Base-by-base conservation (phyloP, 2,797 vertebrate species). In the Pteronotus mesoamericanus region DNA sequence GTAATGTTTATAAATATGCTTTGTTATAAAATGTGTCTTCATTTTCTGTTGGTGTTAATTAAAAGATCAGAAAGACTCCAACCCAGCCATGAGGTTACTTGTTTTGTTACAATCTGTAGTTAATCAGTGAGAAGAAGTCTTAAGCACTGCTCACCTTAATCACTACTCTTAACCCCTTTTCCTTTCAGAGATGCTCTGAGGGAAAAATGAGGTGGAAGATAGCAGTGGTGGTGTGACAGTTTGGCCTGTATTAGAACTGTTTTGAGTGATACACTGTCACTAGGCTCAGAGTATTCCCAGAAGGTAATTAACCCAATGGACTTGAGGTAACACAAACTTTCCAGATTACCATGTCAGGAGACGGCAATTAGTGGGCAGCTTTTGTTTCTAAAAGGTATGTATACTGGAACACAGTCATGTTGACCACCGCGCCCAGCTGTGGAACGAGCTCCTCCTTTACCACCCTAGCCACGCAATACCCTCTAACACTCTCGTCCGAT, bases 11-110 rank as follows among this genome's bases (percentile, higher is more conserved):
- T 48, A 64, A 66, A 24, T 74, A 42, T 7, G 37, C 32, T 79
- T 57, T 94, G 24, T 37, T 78, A 29, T 37, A 19, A 57, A 37
- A n/a, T n/a, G 2, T 44, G 14, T 37, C 14, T 80, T 32, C n/a
- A 16, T 93, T 82, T 85, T 59, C 37, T 19, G 24, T n/a, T 39
- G 32, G 48, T 69, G 42, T 90, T 90, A 72, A 69, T 78, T 89
- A 74, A 92, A 93, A 88, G 66, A 68, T 89, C 16, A 94, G 83
- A 59, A 85, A 93, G 64, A 79, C n/a, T 64, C 61, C 87, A 77
- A 12, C 39, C 21, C n/a, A 90, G 16, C 9, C n/a, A 44, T 71
- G 61, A 74, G 18, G 32, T 44, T 72, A 66, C 57, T 37, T 29
- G 19, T 86, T 57, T 64, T 34, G 14, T 55, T 44, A 9, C 6